Percentiles rank a stretch among this genome's conserved stretches.
phyloP scores from a whole-genome alignment of 2,113 vertebrate genomes.

The Pterocles gutturalis region DNA sequence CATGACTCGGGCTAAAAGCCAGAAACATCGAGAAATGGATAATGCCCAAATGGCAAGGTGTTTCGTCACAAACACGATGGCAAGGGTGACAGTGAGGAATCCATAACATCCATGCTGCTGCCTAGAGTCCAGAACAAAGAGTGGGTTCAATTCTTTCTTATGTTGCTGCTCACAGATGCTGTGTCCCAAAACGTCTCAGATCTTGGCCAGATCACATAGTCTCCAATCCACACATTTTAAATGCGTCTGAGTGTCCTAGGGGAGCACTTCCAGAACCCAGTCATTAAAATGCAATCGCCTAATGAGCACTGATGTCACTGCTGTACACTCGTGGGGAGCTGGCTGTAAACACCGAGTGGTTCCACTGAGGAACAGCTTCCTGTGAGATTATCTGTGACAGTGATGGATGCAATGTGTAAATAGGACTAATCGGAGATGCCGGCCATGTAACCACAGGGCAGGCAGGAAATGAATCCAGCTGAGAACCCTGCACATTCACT shows the following conservation, averaged over 20 bases:
- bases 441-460: background rate
- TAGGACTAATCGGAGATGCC: background rate
- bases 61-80: background rate
- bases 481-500: constrained; percentile 30
- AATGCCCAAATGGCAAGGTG: background rate
- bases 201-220: background rate
- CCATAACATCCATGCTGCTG: background rate
- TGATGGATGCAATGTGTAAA: background rate
- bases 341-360: background rate
- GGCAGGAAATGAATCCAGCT: constrained; percentile 29
- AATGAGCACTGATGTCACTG: background rate
- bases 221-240: background rate
- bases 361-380: constrained; percentile 20
- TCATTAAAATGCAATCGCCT: background rate
- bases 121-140: background rate
- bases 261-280: background rate
- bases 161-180: background rate
- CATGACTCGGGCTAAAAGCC: background rate
- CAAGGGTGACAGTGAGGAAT: background rate
- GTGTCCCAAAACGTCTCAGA: background rate
- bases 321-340: background rate
- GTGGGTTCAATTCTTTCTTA: background rate
- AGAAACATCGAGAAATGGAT: background rate
- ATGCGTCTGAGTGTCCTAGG: background rate
- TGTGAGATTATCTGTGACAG: constrained; percentile 24